Conservation (phyloP, 2,113 vertebrate genomes). For the Tautogolabrus adspersus region DNA sequence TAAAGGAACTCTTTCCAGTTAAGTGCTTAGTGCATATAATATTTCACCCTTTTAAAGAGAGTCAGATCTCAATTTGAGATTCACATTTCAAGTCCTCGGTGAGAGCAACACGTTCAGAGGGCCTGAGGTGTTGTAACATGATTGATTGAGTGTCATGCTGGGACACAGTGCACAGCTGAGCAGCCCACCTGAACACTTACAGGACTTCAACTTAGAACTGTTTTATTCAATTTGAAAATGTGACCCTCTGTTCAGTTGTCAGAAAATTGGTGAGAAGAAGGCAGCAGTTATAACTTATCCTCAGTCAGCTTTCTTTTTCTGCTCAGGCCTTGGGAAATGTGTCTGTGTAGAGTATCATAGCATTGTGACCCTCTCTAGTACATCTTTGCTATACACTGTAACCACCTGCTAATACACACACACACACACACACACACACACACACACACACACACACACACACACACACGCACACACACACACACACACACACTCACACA, state of each 20-base stretch:
- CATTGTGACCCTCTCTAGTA: not conserved
- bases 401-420: slow-evolving; percentile 25
- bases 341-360: not conserved
- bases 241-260: slow-evolving; percentile 8
- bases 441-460: slow-evolving; percentile 5
- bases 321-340: not conserved
- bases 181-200: too few species aligned
- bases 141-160: too few species aligned
- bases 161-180: too few species aligned
- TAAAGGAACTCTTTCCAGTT: not conserved
- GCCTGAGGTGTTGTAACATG: not conserved
- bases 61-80: slow-evolving; percentile 28
- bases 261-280: slow-evolving; percentile 3
- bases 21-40: not conserved
- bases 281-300: not conserved
- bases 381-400: slow-evolving; percentile 18
- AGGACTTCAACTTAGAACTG: not conserved
- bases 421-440: not conserved
- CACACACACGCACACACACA: not conserved
- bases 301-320: too few species aligned
- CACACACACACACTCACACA: slow-evolving; percentile 16
- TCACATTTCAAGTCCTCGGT: slow-evolving; percentile 15
- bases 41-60: slow-evolving; percentile 18
- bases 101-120: slow-evolving; percentile 29
- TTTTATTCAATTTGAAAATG: slow-evolving; percentile 20